These are phyloP conservation scores for Melanotaenia boesemani DNA, from an alignment of 2,797 vertebrate genomes.

Conservation along the genomic window DNA sequence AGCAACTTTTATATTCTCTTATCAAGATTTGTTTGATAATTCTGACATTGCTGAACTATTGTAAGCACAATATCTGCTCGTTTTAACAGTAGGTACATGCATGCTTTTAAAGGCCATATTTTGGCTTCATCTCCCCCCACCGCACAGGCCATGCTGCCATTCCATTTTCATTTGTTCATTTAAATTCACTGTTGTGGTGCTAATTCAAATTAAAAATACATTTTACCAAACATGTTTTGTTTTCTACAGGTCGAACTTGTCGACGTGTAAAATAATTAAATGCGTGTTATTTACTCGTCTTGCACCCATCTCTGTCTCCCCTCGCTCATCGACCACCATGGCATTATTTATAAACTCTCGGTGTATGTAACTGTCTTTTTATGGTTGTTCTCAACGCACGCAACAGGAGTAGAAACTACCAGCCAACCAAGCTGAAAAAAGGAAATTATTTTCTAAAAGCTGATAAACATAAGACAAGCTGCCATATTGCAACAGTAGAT, in stretches of 20 bases:
- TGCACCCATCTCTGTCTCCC: conserved; percentile 51
- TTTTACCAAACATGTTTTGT: conserved; percentile 3
- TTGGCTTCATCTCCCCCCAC: conserved; percentile 50
- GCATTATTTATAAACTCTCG: conserved; percentile 17
- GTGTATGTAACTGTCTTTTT: conserved; percentile 1
- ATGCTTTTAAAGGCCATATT: conserved; percentile 79
- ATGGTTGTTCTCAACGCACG: not conserved
- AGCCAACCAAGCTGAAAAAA: not conserved
- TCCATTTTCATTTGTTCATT: conserved; percentile 23
- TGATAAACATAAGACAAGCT: conserved; percentile 8
- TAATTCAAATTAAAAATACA: not conserved
- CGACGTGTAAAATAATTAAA: conserved; percentile 23
- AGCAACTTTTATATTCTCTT: no score
- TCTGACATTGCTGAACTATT: not conserved
- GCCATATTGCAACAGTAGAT: conserved; percentile 57
- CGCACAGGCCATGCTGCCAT: conserved; percentile 61
- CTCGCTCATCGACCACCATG: conserved; percentile 8
- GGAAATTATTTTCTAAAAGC: not conserved
- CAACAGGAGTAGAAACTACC: not conserved
- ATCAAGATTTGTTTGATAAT: not conserved
- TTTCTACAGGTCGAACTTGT: conserved; percentile 8
- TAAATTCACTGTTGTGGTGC: conserved; percentile 2
- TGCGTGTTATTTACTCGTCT: conserved; percentile 21
- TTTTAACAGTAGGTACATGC: conserved; percentile 30
- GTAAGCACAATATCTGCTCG: conserved; percentile 6